Percentiles rank a stretch among this genome's conserved stretches.
Evolutionary conservation across 2,113 vertebrate genomes (phyloP).

Genomic region (Phrynocephalus versicolor): DNA sequence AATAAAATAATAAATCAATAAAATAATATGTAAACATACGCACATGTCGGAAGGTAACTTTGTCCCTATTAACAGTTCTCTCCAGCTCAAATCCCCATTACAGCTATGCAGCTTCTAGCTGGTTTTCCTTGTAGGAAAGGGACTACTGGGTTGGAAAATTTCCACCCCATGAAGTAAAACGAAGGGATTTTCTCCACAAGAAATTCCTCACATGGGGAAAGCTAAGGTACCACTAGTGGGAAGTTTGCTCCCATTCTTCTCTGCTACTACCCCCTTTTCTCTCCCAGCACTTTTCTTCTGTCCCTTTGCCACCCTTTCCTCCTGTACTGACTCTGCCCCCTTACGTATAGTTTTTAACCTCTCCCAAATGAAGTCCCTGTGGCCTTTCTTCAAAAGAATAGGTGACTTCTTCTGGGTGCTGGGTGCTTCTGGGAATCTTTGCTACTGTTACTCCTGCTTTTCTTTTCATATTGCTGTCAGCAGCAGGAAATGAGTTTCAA

Average conservation of each 20-base stretch:
- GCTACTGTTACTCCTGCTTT: not conserved
- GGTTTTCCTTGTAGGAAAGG: not conserved
- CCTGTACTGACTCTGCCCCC: not conserved
- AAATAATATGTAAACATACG: no score
- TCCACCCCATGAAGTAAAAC: no score
- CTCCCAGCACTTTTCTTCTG: not conserved
- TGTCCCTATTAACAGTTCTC: no score
- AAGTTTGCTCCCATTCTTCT: not conserved
- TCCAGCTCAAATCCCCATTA: no score
- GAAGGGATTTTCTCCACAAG: not conserved
- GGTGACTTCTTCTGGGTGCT: constrained; percentile 26
- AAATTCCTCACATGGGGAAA: not conserved
- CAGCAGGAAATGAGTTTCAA: not conserved
- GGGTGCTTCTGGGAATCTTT: constrained; percentile 11
- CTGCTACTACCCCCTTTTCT: not conserved
- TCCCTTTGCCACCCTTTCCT: not conserved
- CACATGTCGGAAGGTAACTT: no score
- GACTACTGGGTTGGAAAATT: no score
- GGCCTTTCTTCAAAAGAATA: not conserved
- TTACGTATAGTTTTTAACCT: not conserved
- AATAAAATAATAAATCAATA: no score
- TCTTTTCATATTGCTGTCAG: not conserved
- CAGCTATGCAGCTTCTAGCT: not conserved
- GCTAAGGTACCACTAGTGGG: not conserved
- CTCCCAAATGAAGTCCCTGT: no score